Conservation (phyloP, 92 coral and sea anemone genomes). For the Zoanthus gigantus region DNA sequence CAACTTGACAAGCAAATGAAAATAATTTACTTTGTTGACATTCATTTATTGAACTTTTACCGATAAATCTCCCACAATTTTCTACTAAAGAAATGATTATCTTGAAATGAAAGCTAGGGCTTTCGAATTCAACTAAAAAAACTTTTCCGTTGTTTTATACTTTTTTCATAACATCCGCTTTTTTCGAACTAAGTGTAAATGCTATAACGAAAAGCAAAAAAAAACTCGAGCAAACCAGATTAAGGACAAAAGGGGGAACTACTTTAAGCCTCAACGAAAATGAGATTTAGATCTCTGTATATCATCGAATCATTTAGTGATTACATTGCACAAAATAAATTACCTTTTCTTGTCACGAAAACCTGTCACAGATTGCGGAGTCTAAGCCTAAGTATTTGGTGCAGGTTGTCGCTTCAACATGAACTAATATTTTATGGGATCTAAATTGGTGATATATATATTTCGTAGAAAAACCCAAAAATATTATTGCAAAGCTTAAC, state of each 20-base stretch:
- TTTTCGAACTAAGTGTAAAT: not conserved
- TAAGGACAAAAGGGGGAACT: not conserved
- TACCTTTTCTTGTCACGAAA: not conserved
- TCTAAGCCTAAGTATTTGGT: not conserved
- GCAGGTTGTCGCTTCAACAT: not conserved
- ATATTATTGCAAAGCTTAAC: not conserved
- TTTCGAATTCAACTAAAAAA: not conserved
- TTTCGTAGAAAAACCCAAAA: not conserved
- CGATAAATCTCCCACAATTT: conserved; percentile 2
- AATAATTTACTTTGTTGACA: conserved; percentile 32
- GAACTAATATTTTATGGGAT: not conserved
- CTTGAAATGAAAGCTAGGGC: not conserved
- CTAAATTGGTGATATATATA: not conserved
- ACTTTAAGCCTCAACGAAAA: not conserved
- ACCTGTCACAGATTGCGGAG: not conserved
- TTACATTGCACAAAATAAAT: not conserved
- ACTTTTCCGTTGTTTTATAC: not conserved
- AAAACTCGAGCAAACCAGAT: not conserved
- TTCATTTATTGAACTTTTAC: conserved; percentile 4
- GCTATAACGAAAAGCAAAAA: not conserved
- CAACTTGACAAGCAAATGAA: conserved; percentile 6
- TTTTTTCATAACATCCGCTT: not conserved
- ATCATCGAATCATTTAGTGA: not conserved
- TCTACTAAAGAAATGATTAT: not conserved
- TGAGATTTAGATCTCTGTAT: not conserved